Base-by-base conservation (phyloP, 2,113 vertebrate species). In the Pelmatolapia mariae region DNA sequence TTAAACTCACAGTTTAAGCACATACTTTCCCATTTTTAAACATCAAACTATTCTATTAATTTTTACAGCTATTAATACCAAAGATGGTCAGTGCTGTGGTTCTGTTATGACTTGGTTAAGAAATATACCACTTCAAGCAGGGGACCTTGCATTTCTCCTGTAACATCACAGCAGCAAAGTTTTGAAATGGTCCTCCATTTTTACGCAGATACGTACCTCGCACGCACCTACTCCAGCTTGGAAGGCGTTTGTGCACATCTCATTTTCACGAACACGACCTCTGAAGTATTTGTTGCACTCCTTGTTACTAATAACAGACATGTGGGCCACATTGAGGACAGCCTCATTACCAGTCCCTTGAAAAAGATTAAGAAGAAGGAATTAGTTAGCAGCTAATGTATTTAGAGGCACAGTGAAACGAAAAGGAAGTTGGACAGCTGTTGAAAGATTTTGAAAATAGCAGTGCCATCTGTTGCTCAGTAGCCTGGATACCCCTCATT, bases 171-270 rank as follows among this genome's bases (percentile, higher is more conserved):
- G 26, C 1, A 5, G 50, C 36, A 81, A 85, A 33, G 1, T n/a
- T 54, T 47, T 45, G 3, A 66, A 78, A 29, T 3, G 7, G 9
- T 43, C 24, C n/a, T 53, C 7, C 19, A 7, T 59, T 84, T 82
- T 78, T 4, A 19, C 43, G 24, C 22, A 59, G 76, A 47, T 79
- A 86, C 91, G 33, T 91, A 99, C 98, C 98, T 99, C 98, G 5
- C 99, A 99, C 66, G 98, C 98, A 0, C 99, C 98, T 2, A 97
- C 97, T 0, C 97, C 96, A 0, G 92, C 96, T 1, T 91, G 86
- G 89, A 98, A 94, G 0, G 97, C 95, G n/a, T 86, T 90, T 0
- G 99, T 99, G 93, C 98, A 99, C 96, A 99, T 97, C 95, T 99
- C 98, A 0, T 93, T 97, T 89, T 98, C 97, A 7, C 95, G 97